A percentile compares a stretch with the other conserved stretches of the same genome.
Conservation (phyloP, 1,140 invertebrate genomes). For the Drosophila mayri region DNA sequence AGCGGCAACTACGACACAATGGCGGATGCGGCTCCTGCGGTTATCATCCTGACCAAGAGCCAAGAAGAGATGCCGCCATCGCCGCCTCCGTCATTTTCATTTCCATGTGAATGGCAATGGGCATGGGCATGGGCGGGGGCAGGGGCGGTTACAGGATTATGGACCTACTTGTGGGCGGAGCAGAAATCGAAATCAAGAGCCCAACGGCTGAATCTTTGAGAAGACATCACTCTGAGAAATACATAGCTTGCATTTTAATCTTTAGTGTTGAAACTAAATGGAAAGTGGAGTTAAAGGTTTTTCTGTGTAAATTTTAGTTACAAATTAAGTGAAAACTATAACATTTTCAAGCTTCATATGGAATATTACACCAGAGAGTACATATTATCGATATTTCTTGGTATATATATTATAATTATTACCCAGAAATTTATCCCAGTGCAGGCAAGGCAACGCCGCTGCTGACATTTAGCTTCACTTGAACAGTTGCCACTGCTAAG, state of each 20-base stretch:
- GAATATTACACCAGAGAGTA: background rate
- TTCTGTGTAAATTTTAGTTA: too few species aligned
- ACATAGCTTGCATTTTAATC: too few species aligned
- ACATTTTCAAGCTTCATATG: background rate
- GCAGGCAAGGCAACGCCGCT: conserved; percentile 2
- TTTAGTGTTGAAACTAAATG: background rate
- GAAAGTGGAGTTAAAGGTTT: too few species aligned
- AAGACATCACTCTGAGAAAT: background rate
- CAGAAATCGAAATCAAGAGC: conserved; percentile 55
- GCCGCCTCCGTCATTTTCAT: conserved; percentile 4
- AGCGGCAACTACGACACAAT: conserved; percentile 39
- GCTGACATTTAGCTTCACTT: conserved; percentile 21
- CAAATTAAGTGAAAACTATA: too few species aligned
- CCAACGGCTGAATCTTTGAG: conserved; percentile 7
- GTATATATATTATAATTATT: background rate
- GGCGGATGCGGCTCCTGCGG: conserved; percentile 46
- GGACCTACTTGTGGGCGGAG: conserved; percentile 3
- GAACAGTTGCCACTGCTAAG: conserved; percentile 51
- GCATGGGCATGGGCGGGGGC: background rate
- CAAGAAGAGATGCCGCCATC: conserved; percentile 14
- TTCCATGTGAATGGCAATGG: conserved; percentile 62
- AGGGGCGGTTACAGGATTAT: background rate
- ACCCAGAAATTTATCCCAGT: background rate
- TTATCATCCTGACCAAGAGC: conserved; percentile 39
- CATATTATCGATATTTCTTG: background rate